These are phyloP conservation scores for Rhabdomys pumilio DNA, from an alignment of 2,797 vertebrate genomes.

Conservation along the genomic window DNA sequence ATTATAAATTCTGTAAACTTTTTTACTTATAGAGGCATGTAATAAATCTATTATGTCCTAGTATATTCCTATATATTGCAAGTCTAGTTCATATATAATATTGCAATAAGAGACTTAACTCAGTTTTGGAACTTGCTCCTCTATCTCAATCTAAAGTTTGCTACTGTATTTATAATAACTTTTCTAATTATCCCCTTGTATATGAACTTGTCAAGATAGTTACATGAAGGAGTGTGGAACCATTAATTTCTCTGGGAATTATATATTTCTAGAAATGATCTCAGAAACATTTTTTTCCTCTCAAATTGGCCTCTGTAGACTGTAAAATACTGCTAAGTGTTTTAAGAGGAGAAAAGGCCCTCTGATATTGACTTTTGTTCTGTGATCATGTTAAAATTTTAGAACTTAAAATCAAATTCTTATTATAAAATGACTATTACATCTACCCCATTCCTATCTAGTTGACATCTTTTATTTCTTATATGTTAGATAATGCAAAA, in stretches of 20 bases:
- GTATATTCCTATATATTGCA: not conserved
- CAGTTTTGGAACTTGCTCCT: slow-evolving; percentile 7
- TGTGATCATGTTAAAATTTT: slow-evolving; percentile 48
- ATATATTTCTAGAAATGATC: slow-evolving; percentile 57
- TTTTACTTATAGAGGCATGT: not conserved
- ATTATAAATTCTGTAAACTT: slow-evolving; percentile 18
- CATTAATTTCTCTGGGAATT: not conserved
- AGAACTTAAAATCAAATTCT: slow-evolving; percentile 33
- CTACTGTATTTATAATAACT: slow-evolving; percentile 21
- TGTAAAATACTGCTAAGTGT: slow-evolving; percentile 6
- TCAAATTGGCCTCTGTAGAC: slow-evolving; percentile 22
- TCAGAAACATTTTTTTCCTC: not conserved
- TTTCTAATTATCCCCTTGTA: not conserved
- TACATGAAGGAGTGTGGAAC: slow-evolving; percentile 13
- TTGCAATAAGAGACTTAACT: slow-evolving; percentile 1
- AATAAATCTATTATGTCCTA: not conserved
- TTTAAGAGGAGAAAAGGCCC: slow-evolving; percentile 31
- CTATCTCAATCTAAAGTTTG: slow-evolving; percentile 49
- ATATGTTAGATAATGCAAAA: slow-evolving; percentile 26
- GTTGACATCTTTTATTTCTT: slow-evolving; percentile 28
- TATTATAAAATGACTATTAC: slow-evolving; percentile 14
- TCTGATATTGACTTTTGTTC: slow-evolving; percentile 14
- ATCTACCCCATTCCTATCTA: not conserved
- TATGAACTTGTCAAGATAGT: not conserved
- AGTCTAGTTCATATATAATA: not conserved